A percentile compares a stretch with the other conserved stretches of the same genome.
Conservation (phyloP, 2,797 vertebrate species). For the Alectoris magna region DNA sequence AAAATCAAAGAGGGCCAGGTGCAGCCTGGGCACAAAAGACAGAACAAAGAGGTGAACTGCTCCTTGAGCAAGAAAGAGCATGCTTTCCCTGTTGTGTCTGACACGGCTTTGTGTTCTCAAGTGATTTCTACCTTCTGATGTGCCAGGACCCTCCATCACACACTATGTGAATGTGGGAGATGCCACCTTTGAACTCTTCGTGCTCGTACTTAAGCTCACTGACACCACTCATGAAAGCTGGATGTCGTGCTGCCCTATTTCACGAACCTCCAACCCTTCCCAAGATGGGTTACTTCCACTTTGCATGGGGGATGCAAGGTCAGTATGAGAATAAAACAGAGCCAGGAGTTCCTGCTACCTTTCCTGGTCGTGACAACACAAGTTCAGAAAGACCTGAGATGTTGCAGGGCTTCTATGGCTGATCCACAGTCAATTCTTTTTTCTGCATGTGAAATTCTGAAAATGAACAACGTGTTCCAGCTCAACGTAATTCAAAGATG, state of each 20-base stretch:
- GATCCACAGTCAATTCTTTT: background rate
- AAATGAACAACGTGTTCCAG: background rate
- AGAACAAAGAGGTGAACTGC: conserved; percentile 44
- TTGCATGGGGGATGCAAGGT: background rate
- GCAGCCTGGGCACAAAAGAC: conserved; percentile 33
- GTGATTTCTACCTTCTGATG: conserved; percentile 34
- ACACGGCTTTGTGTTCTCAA: conserved; percentile 21
- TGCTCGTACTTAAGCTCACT: background rate
- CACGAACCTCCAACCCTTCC: background rate
- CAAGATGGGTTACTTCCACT: background rate
- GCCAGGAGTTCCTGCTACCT: background rate
- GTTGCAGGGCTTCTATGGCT: background rate
- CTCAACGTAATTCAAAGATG: background rate
- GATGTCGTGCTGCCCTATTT: background rate
- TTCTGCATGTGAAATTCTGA: background rate
- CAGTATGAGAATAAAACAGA: background rate
- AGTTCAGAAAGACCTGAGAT: background rate
- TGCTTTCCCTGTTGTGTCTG: background rate
- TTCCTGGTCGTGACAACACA: background rate
- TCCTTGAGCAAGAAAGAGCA: background rate
- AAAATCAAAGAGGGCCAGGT: conserved; percentile 60
- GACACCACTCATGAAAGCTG: background rate
- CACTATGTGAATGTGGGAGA: background rate
- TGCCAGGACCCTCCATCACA: background rate
- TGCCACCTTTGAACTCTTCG: background rate